phyloP scores from a whole-genome alignment of 2,888 invertebrate genomes.

The Noctua fimbriata region DNA sequence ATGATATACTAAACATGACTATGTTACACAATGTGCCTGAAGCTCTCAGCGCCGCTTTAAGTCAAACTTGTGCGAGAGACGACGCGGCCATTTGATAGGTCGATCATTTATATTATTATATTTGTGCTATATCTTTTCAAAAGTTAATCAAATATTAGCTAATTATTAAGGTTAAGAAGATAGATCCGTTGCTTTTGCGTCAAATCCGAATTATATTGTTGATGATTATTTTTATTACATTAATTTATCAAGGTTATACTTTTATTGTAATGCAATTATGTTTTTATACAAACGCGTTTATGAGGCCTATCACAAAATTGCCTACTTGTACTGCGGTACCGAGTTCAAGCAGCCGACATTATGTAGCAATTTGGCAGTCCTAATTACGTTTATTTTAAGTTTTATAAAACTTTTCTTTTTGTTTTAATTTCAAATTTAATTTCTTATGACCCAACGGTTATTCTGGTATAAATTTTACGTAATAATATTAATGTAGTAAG shows the following conservation, averaged over 20 bases:
- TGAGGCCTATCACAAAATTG: too few relatives aligned
- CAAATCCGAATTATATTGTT: conserved; percentile 7
- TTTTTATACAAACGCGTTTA: neutral
- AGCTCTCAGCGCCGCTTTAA: neutral
- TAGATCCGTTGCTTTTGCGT: neutral
- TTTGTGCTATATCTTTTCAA: neutral
- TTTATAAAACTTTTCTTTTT: too few relatives aligned
- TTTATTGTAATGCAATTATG: conserved; percentile 18
- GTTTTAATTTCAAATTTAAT: too few relatives aligned
- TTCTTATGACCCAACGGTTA: too few relatives aligned
- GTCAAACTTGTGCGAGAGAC: neutral
- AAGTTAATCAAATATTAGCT: conserved; percentile 1
- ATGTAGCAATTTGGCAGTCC: too few relatives aligned
- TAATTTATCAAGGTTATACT: conserved; percentile 17
- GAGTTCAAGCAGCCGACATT: too few relatives aligned
- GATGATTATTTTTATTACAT: conserved; percentile 20
- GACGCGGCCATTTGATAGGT: neutral
- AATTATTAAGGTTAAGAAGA: neutral
- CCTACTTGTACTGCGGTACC: too few relatives aligned
- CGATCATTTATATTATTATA: neutral
- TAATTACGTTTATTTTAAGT: too few relatives aligned
- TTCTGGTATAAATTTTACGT: too few relatives aligned
- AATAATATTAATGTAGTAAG: too few relatives aligned
- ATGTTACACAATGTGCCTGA: neutral
- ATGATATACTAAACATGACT: neutral